phyloP scores from a whole-genome alignment of 2,113 vertebrate genomes.

The Callipepla californica region DNA sequence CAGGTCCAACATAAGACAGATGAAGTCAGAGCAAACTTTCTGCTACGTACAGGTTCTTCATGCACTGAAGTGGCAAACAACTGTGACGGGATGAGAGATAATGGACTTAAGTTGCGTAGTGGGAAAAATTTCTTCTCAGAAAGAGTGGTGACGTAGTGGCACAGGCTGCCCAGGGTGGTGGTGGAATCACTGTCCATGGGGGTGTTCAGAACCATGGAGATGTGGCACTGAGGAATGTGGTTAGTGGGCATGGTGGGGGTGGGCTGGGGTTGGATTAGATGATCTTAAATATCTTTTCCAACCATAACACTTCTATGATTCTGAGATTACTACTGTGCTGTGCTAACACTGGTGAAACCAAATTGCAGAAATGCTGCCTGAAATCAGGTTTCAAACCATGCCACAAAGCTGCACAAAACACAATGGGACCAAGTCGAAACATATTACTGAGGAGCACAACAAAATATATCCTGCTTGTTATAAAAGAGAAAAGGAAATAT shows the following conservation, averaged over 20 bases:
- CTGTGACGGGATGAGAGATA: too few species aligned
- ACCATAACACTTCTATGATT: too few species aligned
- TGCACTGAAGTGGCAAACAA: neutral
- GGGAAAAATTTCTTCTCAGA: too few species aligned
- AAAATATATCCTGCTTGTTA: constrained; percentile 19
- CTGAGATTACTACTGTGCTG: neutral
- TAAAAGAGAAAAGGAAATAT: constrained; percentile 8
- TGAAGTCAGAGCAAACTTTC: neutral
- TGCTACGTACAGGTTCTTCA: fast-evolving
- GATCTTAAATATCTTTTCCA: too few species aligned
- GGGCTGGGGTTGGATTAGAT: too few species aligned
- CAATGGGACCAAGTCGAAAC: neutral
- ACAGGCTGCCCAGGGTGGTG: too few species aligned
- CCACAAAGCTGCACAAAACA: neutral
- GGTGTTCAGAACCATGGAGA: too few species aligned
- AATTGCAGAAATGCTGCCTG: neutral
- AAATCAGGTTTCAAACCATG: neutral
- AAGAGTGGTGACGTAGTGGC: too few species aligned
- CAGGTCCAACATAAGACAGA: neutral
- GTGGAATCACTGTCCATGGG: too few species aligned
- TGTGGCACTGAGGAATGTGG: too few species aligned
- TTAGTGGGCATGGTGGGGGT: too few species aligned
- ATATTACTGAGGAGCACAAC: neutral
- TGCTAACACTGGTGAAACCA: neutral
- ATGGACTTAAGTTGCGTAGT: too few species aligned